These are phyloP conservation scores for Amphibalanus amphitrite DNA, from an alignment of 1,140 invertebrate species.

Conservation along the genomic window DNA sequence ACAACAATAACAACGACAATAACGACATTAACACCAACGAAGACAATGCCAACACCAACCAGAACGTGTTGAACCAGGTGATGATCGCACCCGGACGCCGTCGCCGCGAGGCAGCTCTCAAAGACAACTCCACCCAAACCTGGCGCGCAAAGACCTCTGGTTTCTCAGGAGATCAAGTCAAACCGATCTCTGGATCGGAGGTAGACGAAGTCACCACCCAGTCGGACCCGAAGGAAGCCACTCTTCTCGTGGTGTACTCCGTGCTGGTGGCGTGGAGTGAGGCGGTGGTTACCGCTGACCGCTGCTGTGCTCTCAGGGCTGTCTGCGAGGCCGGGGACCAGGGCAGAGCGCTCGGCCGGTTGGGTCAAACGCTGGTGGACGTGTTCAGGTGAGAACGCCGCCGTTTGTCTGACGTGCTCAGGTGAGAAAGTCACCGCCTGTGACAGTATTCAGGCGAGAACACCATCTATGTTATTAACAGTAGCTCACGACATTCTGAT, in stretches of 20 bases:
- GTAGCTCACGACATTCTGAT: no score
- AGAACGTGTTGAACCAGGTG: conserved; percentile 12
- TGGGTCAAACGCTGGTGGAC: conserved; percentile 9
- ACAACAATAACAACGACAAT: conserved; percentile 7
- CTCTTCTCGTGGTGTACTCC: conserved; percentile 7
- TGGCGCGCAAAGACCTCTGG: no score
- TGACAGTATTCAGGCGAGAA: no score
- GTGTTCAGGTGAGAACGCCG: conserved; percentile 10
- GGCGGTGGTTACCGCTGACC: background rate
- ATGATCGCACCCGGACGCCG: conserved; percentile 8
- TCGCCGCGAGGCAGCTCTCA: background rate
- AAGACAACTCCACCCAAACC: no score
- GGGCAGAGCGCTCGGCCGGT: conserved; percentile 4
- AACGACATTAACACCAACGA: conserved; percentile 9
- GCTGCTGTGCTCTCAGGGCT: background rate
- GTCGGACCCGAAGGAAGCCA: conserved; percentile 6
- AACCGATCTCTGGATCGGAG: no score
- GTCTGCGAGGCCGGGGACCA: conserved; percentile 11
- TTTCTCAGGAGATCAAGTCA: no score
- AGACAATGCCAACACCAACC: conserved; percentile 14
- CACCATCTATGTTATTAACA: no score
- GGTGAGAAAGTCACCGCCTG: no score
- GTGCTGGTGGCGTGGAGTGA: conserved; percentile 12
- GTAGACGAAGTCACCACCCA: no score
- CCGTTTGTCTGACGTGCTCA: no score